Evolutionary conservation across 2,888 invertebrate species (phyloP), one percentile per base, ranked within the genome.

Genomic region (Drosophila percnosoma): DNA sequence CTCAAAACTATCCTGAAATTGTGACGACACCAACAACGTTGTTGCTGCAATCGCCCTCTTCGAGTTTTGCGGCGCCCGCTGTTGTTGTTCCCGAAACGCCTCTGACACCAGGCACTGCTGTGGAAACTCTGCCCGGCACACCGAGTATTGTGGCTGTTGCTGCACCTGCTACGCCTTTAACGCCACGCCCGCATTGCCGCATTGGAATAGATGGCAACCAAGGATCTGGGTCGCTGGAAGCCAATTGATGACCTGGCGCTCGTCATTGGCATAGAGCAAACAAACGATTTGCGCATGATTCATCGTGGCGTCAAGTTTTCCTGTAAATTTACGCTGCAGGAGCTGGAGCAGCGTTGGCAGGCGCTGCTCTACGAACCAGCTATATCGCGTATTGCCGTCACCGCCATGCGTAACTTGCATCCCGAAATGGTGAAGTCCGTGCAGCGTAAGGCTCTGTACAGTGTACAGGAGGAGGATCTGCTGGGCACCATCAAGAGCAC

Each of bases 331-430:
- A 98, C 98, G 0, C 94, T 98, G 31, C 96, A 97, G 89, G 99
- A 99, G 92, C 95, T 99, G 61, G 98, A 99, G 90, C 97, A 98
- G 63, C 95, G 99, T 58, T 99, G 99, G 99, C 98, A 98, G 93
- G 97, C 98, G 0, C 93, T 99, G 64, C 94, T 99, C 29, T 99
- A 99, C 92, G 98, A 99, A 93, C 97, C 97, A n/a, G 96, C 97
- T 53, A 96, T 99, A 55, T 98, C 98, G 5, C 94, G 98, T 75
- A 96, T 98, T 45, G 98, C 98, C 5, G 96, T 98, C 2, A 96
- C 97, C 52, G 98, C 98, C 0, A 98, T 99, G 96, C 95, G 97
- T 45, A 98, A 98, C 93, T 94, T 99, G 59, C 98, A 98, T 93
- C 98, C 98, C 0, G 98, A 99, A 91, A 94, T 98, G 71, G 96